These are phyloP conservation scores for Diprion similis DNA, from an alignment of 1,140 invertebrate species.

Conservation along the genomic window DNA sequence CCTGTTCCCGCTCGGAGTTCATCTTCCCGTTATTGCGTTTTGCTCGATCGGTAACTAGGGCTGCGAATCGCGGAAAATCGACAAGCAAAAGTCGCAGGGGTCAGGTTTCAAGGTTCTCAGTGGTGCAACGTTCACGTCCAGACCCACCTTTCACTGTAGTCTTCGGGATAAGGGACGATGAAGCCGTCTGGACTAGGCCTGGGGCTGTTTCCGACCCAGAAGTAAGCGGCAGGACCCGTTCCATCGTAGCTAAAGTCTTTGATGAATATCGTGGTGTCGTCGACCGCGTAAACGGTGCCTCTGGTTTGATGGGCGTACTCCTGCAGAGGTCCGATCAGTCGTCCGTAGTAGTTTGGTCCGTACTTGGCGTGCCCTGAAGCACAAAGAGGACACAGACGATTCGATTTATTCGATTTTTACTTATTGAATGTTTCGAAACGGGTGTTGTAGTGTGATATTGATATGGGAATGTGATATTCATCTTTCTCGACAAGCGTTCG, in stretches of 20 bases:
- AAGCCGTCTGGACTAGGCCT: slow-evolving; percentile 80
- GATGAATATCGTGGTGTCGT: slow-evolving; percentile 87
- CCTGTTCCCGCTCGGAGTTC: not conserved
- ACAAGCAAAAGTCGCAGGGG: not conserved
- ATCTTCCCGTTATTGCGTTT: slow-evolving; percentile 7
- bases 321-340: slow-evolving; percentile 72
- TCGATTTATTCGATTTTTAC: not conserved
- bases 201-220: slow-evolving; percentile 84
- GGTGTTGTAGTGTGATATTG: not conserved
- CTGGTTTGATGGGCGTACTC: slow-evolving; percentile 78
- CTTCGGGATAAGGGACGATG: slow-evolving; percentile 85
- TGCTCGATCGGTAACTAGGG: not conserved
- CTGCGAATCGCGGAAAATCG: not conserved
- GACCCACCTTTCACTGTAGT: slow-evolving; percentile 74
- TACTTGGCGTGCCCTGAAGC: slow-evolving; percentile 55
- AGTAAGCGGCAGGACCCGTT: slow-evolving; percentile 82
- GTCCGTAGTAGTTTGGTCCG: slow-evolving; percentile 76
- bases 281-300: slow-evolving; percentile 84
- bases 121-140: no score
- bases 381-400: slow-evolving; percentile 26
- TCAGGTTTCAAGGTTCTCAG: not conserved
- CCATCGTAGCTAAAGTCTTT: slow-evolving; percentile 88
- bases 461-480: no score
- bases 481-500: no score
- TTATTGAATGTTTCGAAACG: slow-evolving; percentile 3